A percentile compares a stretch with the other conserved stretches of the same genome.
These are phyloP conservation scores for Entomyzon cyanotis DNA, from an alignment of 2,113 vertebrate genomes.

Conservation along the genomic window DNA sequence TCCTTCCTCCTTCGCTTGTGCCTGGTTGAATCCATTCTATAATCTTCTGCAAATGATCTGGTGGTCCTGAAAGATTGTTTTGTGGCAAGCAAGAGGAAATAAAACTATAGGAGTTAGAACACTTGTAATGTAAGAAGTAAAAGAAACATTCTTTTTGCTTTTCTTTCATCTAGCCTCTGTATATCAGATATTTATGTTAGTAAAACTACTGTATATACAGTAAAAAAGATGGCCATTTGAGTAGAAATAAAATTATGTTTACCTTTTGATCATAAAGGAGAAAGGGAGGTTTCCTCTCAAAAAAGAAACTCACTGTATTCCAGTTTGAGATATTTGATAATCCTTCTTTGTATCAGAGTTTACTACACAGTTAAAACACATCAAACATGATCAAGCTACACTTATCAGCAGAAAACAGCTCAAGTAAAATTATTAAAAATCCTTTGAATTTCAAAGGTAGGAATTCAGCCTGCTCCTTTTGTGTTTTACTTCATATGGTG, in stretches of 20 bases:
- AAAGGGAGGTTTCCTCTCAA: neutral
- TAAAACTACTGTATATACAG: slow-evolving; percentile 8
- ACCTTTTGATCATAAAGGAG: slow-evolving; percentile 22
- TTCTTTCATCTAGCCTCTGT: neutral
- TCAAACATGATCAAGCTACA: slow-evolving; percentile 59
- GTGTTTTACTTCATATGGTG: slow-evolving; percentile 56
- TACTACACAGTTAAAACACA: slow-evolving; percentile 38
- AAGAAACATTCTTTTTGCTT: neutral
- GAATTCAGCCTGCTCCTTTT: slow-evolving; percentile 34
- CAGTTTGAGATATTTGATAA: slow-evolving; percentile 57
- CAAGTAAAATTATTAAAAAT: slow-evolving; percentile 59
- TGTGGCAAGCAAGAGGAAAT: neutral
- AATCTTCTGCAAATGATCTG: neutral
- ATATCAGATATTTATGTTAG: neutral
- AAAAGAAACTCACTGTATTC: neutral
- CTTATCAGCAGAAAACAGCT: slow-evolving; percentile 70
- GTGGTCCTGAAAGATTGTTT: neutral
- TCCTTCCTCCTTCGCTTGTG: neutral
- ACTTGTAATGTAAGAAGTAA: neutral
- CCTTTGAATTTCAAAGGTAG: slow-evolving; percentile 65
- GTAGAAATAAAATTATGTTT: neutral
- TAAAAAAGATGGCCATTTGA: neutral
- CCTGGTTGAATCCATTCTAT: neutral
- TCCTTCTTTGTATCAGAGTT: slow-evolving; percentile 23
- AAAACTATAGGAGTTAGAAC: neutral